Conservation (phyloP, 2,113 vertebrate genomes). For the Eulemur rufifrons region DNA sequence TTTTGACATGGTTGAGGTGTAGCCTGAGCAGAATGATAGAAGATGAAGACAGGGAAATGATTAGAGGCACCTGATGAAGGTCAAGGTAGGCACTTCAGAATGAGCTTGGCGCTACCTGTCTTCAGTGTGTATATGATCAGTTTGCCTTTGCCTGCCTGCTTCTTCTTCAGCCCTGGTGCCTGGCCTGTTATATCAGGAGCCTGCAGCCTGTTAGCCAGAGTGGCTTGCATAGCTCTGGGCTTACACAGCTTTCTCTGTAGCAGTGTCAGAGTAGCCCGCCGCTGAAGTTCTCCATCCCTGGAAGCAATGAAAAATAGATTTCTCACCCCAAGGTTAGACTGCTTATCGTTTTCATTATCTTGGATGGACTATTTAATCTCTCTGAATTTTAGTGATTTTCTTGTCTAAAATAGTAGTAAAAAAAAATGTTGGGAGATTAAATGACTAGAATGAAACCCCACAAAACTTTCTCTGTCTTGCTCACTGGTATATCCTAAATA, state of each 20-base stretch:
- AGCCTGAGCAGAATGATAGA: not conserved
- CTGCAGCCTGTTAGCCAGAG: too few species aligned
- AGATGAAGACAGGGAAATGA: not conserved
- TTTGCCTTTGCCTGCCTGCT: not conserved
- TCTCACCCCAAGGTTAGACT: not conserved
- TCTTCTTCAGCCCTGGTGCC: not conserved
- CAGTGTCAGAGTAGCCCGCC: too few species aligned
- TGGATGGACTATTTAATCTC: not conserved
- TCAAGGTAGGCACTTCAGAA: too few species aligned
- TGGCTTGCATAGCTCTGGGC: not conserved
- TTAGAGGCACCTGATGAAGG: not conserved
- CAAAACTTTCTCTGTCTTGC: not conserved
- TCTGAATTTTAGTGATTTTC: not conserved
- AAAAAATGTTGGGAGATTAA: not conserved
- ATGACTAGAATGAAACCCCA: not conserved
- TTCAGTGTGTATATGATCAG: accelerated
- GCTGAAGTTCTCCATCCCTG: not conserved
- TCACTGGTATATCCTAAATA: not conserved
- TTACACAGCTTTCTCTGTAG: not conserved
- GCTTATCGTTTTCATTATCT: not conserved
- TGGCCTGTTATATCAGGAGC: too few species aligned
- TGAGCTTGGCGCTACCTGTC: accelerated
- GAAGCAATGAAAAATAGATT: not conserved
- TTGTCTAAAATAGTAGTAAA: not conserved
- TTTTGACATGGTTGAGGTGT: not conserved